Evolutionary conservation across 2,888 invertebrate genomes (phyloP).

Genomic region (Cecidostiba fungosa): DNA sequence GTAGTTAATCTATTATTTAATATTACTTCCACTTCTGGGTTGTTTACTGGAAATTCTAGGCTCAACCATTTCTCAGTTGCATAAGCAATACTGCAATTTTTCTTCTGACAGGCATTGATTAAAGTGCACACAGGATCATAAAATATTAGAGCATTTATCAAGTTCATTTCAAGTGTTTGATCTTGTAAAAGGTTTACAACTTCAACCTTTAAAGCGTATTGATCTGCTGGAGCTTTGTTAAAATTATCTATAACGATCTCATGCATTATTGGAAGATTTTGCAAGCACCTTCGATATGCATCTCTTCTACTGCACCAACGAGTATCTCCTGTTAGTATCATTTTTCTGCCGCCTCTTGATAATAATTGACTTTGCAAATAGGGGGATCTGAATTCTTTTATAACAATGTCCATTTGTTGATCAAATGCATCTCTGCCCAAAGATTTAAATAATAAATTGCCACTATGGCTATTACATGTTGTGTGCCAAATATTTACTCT

Average conservation of each 20-base stretch:
- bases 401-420: background rate
- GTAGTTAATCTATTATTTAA: background rate
- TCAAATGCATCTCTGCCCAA: background rate
- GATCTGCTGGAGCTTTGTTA: background rate
- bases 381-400: slow-evolving; percentile 6
- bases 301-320: slow-evolving; percentile 60
- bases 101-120: slow-evolving; percentile 26
- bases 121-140: slow-evolving; percentile 18
- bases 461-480: background rate
- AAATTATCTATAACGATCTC: background rate
- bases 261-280: slow-evolving; percentile 50
- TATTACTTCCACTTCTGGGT: background rate
- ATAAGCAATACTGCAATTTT: slow-evolving; percentile 9
- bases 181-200: background rate
- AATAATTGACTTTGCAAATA: background rate
- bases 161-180: background rate
- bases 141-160: background rate
- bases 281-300: slow-evolving; percentile 40
- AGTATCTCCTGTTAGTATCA: slow-evolving; percentile 55
- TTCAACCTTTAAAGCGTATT: slow-evolving; percentile 20
- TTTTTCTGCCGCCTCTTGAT: slow-evolving; percentile 56
- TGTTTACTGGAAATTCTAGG: background rate
- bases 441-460: background rate
- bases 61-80: slow-evolving; percentile 40
- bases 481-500: slow-evolving; percentile 16